phyloP scores from a whole-genome alignment of 35 echinoderm and acorn worm species.

The Amphiura filiformis region DNA sequence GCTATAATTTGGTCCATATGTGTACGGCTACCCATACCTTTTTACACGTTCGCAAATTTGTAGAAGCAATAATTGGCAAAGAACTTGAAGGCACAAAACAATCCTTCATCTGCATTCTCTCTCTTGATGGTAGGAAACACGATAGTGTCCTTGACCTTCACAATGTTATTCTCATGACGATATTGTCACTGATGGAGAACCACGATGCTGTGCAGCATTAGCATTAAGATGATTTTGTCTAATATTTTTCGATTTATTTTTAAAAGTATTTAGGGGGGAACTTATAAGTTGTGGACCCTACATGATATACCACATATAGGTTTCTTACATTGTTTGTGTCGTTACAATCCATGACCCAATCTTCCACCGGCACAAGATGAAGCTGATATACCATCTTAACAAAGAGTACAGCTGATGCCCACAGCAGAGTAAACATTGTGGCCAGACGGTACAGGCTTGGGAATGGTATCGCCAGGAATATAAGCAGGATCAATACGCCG shows the following conservation, averaged over 20 bases:
- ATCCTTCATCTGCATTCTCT: conserved; percentile 73
- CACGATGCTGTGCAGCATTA: conserved; percentile 68
- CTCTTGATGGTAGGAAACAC: conserved; percentile 79
- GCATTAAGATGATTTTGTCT: conserved; percentile 69
- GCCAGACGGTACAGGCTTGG: conserved; percentile 55
- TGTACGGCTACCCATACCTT: no score
- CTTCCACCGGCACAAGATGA: conserved; percentile 26
- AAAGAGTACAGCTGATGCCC: conserved; percentile 72
- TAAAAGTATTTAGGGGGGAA: no score
- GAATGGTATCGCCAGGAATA: conserved; percentile 76
- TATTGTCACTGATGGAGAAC: conserved; percentile 79
- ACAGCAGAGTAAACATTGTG: conserved; percentile 59
- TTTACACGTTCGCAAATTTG: no score
- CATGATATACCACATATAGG: no score
- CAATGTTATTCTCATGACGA: conserved; percentile 49
- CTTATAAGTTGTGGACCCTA: no score
- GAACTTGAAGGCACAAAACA: conserved; percentile 70
- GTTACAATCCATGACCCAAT: conserved; percentile 22
- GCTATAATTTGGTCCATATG: no score
- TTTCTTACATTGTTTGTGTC: conserved; percentile 12
- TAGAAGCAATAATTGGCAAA: conserved; percentile 92
- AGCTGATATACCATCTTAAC: conserved; percentile 84
- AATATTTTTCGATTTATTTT: no score
- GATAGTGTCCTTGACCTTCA: conserved; percentile 54
- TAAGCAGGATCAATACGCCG: conserved; percentile 61